These are phyloP conservation scores for Petrolisthes cinctipes DNA, from an alignment of 2,888 invertebrate species.

Conservation along the genomic window DNA sequence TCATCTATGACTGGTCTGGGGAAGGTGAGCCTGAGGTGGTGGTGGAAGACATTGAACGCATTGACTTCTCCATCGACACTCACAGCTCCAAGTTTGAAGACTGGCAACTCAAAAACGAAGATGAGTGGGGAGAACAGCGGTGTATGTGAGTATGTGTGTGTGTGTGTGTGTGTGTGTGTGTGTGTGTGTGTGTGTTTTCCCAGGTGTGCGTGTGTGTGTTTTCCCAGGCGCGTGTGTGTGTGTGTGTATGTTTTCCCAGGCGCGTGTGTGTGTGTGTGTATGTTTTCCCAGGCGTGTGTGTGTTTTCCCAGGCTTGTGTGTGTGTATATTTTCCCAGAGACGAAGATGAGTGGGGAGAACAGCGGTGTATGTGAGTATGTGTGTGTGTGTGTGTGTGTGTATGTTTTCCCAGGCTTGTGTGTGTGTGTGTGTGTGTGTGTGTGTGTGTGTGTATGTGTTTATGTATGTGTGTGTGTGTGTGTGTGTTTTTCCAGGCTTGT, in stretches of 20 bases:
- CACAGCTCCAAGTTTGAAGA: conserved; percentile 81
- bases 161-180: neutral
- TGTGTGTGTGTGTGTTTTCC: neutral
- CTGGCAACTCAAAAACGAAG: conserved; percentile 79
- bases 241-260: no score
- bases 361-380: conserved; percentile 72
- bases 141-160: conserved; percentile 68
- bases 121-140: conserved; percentile 77
- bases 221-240: no score
- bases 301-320: no score
- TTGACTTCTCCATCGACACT: conserved; percentile 77
- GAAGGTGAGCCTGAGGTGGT: conserved; percentile 86
- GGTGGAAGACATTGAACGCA: conserved; percentile 88
- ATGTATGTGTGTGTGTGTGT: neutral
- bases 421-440: neutral
- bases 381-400: neutral
- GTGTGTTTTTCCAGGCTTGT: neutral
- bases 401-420: no score
- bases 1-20: conserved; percentile 91
- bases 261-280: no score
- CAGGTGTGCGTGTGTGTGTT: neutral
- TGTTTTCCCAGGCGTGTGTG: no score
- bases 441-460: conserved; percentile 68
- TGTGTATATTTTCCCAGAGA: conserved; percentile 45
- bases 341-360: conserved; percentile 77